phyloP scores from a whole-genome alignment of 2,113 vertebrate species.

The Haliaeetus leucogaster region DNA sequence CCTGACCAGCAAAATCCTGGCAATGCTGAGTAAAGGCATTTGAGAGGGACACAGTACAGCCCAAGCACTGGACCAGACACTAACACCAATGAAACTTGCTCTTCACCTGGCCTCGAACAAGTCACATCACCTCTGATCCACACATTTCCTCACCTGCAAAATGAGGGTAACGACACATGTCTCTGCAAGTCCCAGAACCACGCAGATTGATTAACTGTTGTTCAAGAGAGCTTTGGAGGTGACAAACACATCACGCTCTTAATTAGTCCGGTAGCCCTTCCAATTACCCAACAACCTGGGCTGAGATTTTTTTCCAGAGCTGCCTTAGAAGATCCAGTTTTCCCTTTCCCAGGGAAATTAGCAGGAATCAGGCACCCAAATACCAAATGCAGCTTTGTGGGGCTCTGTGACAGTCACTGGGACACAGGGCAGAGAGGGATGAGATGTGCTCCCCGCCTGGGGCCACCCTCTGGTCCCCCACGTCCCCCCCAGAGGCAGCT shows the following conservation, averaged over 20 bases:
- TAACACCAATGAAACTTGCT: fast-evolving
- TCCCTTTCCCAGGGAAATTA: conserved; percentile 10
- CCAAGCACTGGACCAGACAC: fast-evolving
- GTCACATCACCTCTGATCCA: fast-evolving
- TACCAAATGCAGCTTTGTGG: fast-evolving
- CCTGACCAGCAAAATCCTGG: not conserved
- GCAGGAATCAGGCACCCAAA: conserved; percentile 8
- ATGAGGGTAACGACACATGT: fast-evolving
- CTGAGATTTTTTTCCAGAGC: not conserved
- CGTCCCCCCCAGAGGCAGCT: fast-evolving
- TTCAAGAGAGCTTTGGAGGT: not conserved
- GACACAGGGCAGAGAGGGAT: fast-evolving
- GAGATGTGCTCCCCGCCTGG: not conserved
- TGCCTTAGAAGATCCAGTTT: not conserved
- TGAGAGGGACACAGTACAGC: not conserved
- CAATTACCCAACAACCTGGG: not conserved
- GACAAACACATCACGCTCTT: not conserved
- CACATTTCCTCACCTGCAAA: not conserved
- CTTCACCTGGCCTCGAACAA: not conserved
- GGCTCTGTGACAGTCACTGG: not conserved
- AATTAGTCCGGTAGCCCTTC: not conserved
- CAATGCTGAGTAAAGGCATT: not conserved
- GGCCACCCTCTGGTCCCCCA: not conserved
- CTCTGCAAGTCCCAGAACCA: not conserved
- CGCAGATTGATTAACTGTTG: not conserved